Percentiles rank a stretch among this genome's conserved stretches.
Evolutionary conservation across 92 coral and sea anemone species (phyloP).

Genomic region (Porites rus): DNA sequence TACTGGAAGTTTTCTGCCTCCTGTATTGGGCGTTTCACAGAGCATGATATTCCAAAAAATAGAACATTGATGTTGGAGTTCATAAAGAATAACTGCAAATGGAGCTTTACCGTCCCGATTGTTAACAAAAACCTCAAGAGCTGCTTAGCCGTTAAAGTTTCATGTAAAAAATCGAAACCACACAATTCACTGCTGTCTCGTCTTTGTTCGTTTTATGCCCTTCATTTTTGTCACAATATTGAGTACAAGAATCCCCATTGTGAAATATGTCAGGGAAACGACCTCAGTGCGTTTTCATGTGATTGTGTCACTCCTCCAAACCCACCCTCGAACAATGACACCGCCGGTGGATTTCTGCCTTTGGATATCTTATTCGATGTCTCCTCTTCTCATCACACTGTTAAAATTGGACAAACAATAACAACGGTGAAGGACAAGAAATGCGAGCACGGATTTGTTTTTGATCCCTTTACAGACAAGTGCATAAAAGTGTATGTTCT

Average conservation of each 20-base stretch:
- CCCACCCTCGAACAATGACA: not conserved
- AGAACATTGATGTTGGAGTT: slow-evolving; percentile 16
- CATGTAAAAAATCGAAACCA: not conserved
- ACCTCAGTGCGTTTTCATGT: not conserved
- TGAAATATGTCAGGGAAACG: slow-evolving; percentile 3
- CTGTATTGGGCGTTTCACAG: not conserved
- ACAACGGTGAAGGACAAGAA: not conserved
- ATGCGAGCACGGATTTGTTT: not conserved
- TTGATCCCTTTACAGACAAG: slow-evolving; percentile 28
- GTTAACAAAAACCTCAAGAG: not conserved
- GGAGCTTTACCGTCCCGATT: not conserved
- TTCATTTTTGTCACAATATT: not conserved
- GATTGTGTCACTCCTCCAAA: not conserved
- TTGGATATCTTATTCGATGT: slow-evolving; percentile 34
- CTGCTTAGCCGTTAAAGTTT: not conserved
- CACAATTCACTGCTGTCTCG: slow-evolving; percentile 7
- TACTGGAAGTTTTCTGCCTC: slow-evolving; percentile 31
- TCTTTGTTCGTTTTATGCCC: slow-evolving; percentile 30
- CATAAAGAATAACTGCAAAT: not conserved
- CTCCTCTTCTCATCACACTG: slow-evolving; percentile 4
- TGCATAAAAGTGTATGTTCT: no score
- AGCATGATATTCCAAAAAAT: not conserved
- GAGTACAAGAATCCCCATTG: slow-evolving; percentile 29
- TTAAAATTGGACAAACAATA: not conserved
- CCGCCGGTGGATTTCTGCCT: not conserved